These are phyloP conservation scores for Chinchilla lanigera DNA, from an alignment of 2,113 vertebrate genomes.

Conservation along the genomic window DNA sequence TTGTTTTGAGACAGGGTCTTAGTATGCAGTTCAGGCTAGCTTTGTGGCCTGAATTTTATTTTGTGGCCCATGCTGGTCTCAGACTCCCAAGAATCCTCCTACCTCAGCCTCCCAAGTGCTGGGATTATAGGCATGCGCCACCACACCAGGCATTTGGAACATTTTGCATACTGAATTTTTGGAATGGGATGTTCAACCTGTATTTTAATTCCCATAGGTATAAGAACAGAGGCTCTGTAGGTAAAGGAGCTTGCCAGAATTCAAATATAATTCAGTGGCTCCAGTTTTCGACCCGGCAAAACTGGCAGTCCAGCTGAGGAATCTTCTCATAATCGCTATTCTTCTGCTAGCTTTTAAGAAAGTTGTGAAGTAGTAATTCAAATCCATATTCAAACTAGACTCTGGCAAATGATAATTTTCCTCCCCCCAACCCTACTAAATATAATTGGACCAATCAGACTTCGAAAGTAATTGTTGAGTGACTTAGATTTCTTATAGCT, in stretches of 20 bases:
- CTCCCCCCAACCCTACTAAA: neutral
- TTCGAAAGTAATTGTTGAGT: neutral
- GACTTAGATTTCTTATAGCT: neutral
- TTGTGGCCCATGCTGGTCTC: too few species aligned
- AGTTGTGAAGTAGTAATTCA: neutral
- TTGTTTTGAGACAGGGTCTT: too few species aligned
- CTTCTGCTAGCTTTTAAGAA: neutral
- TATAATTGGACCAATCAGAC: neutral
- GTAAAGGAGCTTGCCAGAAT: neutral
- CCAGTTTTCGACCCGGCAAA: neutral
- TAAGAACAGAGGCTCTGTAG: neutral
- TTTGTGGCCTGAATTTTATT: too few species aligned
- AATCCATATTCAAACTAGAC: neutral
- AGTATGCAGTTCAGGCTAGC: too few species aligned
- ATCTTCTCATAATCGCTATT: neutral
- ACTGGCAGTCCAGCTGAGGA: neutral
- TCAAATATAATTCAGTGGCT: neutral
- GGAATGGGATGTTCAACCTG: neutral
- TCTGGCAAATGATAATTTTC: neutral
- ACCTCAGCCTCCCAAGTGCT: too few species aligned
- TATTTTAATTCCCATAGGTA: neutral
- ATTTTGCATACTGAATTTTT: neutral
- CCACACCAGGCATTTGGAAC: too few species aligned
- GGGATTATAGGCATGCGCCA: too few species aligned
- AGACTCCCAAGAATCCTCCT: too few species aligned